Percentiles rank a stretch among this genome's conserved stretches.
These are phyloP conservation scores for Cephus cinctus DNA, from an alignment of 1,140 invertebrate species.

Conservation along the genomic window DNA sequence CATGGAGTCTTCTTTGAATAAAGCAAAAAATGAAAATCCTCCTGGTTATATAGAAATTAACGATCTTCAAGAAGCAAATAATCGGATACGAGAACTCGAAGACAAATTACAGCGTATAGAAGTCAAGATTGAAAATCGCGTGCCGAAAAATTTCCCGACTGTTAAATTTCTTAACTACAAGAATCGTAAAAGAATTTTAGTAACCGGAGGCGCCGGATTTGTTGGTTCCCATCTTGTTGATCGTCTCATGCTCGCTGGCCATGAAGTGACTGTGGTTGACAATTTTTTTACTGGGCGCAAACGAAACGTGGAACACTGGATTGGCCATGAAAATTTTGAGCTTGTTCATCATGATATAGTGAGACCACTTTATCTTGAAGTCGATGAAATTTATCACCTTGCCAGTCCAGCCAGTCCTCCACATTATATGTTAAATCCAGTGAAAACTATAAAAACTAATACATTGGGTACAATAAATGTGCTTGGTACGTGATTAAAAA, in stretches of 20 bases:
- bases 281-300: constrained; percentile 99
- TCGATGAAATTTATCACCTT: constrained; percentile 99
- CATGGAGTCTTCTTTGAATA: too few species aligned
- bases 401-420: constrained; percentile 98
- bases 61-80: constrained; percentile 62
- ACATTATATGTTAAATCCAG: constrained; percentile 99
- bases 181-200: constrained; percentile 85
- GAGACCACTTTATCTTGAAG: constrained; percentile 96
- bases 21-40: constrained; percentile 11
- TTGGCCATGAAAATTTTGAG: constrained; percentile 99
- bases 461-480: constrained; percentile 99
- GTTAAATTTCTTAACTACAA: constrained; percentile 90
- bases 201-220: constrained; percentile 98
- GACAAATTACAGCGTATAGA: constrained; percentile 71
- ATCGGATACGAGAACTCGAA: constrained; percentile 67
- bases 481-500: constrained; percentile 67
- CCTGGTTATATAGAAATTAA: constrained; percentile 47
- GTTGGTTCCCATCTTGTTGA: constrained; percentile 98
- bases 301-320: constrained; percentile 97
- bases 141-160: constrained; percentile 84
- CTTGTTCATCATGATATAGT: constrained; percentile 99
- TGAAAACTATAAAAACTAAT: constrained; percentile 99
- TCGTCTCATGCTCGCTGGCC: constrained; percentile 90
- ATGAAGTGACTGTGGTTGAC: constrained; percentile 97
- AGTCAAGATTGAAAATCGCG: constrained; percentile 53